Evolutionary conservation across 2,888 invertebrate species (phyloP), one percentile per base, ranked within the genome.

Genomic region (Drosophila fulvimacula): DNA sequence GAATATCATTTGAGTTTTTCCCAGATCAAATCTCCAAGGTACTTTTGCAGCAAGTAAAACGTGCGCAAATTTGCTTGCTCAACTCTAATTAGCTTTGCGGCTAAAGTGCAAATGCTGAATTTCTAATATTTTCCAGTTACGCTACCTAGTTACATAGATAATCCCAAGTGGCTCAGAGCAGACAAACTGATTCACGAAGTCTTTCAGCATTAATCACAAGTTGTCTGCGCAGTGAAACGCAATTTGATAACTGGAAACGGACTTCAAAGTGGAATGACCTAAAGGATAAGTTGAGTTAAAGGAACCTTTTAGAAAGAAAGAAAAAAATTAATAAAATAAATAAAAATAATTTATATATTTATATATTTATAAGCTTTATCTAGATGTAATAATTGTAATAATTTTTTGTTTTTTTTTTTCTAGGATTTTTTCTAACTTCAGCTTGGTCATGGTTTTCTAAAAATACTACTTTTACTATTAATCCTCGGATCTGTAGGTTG

Each of bases 71-170:
- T 72, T 69, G 75, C 76, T 39, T 75, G 63, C 60, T 60, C 63
- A 82, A 73, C 64, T 75, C 87, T 87, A 85, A 89, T 85, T 85
- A 89, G 88, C 82, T 82, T 74, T 84, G 82, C 62, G 88, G 44
- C 69, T 62, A 39, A 48, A 72, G 46, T 57, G 60, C 41, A 48
- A 42, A 75, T 61, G 69, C 36, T 39, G 41, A 38, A 51, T 46
- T 56, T 60, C 24, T 44, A 52, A 32, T 46, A 65, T 42, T 39
- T 42, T 53, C 17, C 39, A 42, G 36, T 41, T 60, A 66, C 10
- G 15, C 34, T 19, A 58, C 55, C 58, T 56, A 39, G 62, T 48
- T 52, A 19, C n/a, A 38, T 9, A 13, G 19, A 19, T 13, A 15
- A 9, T 36, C 49, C 42, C 48, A n/a, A 9, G 66, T 55, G 39